Conservation (phyloP, 53 echinoderm and acorn worm species). For the Hippasteria phrygiana region DNA sequence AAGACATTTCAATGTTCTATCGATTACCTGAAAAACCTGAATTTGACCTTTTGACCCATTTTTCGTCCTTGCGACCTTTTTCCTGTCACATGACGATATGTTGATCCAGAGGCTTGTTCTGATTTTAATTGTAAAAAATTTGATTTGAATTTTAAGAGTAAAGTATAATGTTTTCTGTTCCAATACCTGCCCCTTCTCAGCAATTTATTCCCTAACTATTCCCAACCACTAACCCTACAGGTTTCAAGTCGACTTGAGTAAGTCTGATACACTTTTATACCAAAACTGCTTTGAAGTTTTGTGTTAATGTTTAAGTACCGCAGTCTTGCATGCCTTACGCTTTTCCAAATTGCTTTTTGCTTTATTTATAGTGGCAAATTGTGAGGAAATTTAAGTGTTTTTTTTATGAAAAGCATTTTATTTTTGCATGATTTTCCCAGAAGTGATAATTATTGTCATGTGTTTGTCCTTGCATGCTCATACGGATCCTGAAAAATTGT, state of each 20-base stretch:
- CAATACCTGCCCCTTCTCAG: background rate
- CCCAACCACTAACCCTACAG: conserved; percentile 29
- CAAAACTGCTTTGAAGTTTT: background rate
- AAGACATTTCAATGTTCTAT: too few species aligned
- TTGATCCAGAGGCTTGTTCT: too few species aligned
- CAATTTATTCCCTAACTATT: conserved; percentile 16
- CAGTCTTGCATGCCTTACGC: background rate
- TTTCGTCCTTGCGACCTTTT: too few species aligned
- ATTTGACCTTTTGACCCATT: too few species aligned
- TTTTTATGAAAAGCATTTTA: background rate
- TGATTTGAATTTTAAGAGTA: too few species aligned
- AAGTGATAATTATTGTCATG: background rate
- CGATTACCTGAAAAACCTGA: too few species aligned
- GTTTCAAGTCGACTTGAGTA: conserved; percentile 35
- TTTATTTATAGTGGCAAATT: background rate
- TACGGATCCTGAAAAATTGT: background rate
- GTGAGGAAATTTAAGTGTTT: background rate
- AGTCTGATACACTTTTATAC: background rate
- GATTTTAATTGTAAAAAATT: too few species aligned
- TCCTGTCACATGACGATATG: too few species aligned
- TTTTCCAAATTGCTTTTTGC: too few species aligned
- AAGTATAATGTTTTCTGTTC: too few species aligned
- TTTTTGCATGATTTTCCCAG: background rate
- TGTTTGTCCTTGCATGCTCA: background rate
- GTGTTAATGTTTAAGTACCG: background rate